These are phyloP conservation scores for Jaculus jaculus DNA, from an alignment of 2,113 vertebrate genomes.

Conservation along the genomic window DNA sequence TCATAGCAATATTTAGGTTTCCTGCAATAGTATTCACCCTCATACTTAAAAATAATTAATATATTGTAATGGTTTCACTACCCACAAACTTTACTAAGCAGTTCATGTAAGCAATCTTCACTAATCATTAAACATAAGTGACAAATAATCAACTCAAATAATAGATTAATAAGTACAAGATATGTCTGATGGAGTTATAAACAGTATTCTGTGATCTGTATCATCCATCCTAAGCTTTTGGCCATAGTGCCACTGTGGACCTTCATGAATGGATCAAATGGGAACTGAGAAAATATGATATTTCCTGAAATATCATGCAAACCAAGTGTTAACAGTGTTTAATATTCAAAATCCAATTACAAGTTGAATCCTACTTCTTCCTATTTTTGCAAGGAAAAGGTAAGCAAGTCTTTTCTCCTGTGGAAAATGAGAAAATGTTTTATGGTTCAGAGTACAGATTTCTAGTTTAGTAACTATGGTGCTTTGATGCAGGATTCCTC, in stretches of 20 bases:
- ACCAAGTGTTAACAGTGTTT: not conserved
- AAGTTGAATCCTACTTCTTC: not conserved
- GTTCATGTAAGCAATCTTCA: not conserved
- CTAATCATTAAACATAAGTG: not conserved
- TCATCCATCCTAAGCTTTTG: not conserved
- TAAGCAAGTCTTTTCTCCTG: not conserved
- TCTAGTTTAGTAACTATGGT: not conserved
- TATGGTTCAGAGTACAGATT: not conserved
- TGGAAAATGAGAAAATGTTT: not conserved
- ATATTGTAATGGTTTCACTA: not conserved
- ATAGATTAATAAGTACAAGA: not conserved
- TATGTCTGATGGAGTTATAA: not conserved
- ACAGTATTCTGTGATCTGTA: not conserved
- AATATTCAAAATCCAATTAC: not conserved
- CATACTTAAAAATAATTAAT: constrained; percentile 36
- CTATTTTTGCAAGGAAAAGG: not conserved
- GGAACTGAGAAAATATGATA: not conserved
- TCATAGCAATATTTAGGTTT: not conserved
- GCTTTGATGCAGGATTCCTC: no score
- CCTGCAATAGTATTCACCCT: not conserved
- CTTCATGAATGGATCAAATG: not conserved
- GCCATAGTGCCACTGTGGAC: not conserved
- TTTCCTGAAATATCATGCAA: not conserved
- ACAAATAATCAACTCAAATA: not conserved
- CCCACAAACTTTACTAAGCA: not conserved